Conservation (phyloP, 2,888 invertebrate species). For the Nudaria mundana region DNA sequence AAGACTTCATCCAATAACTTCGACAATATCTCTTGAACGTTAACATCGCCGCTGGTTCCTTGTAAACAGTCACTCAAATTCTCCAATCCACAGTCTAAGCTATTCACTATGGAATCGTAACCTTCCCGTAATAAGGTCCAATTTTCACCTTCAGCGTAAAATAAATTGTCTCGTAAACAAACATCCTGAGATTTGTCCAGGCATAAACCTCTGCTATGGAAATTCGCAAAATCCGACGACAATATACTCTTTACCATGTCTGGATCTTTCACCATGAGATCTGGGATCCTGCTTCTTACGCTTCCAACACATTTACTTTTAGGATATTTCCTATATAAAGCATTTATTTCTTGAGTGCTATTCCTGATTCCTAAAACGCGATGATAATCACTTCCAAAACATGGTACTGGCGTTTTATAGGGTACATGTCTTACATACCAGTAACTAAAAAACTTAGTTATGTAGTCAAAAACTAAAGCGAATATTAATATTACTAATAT, state of each 20-base stretch:
- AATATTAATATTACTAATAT: slow-evolving; percentile 53
- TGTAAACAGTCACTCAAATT: slow-evolving; percentile 73
- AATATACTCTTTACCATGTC: slow-evolving; percentile 67
- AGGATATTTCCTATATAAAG: slow-evolving; percentile 51
- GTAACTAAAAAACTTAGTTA: slow-evolving; percentile 74
- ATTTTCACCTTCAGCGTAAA: slow-evolving; percentile 73
- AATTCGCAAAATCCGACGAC: slow-evolving; percentile 72
- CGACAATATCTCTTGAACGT: slow-evolving; percentile 72
- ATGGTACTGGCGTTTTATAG: slow-evolving; percentile 59
- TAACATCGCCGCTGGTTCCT: slow-evolving; percentile 74
- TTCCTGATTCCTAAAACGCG: slow-evolving; percentile 58
- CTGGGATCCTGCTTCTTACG: slow-evolving; percentile 70
- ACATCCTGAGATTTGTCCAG: slow-evolving; percentile 78
- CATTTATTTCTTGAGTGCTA: slow-evolving; percentile 61
- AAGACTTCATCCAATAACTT: slow-evolving; percentile 73
- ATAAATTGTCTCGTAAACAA: slow-evolving; percentile 79
- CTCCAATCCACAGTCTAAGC: slow-evolving; percentile 51
- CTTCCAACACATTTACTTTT: slow-evolving; percentile 64
- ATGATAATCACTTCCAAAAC: slow-evolving; percentile 69
- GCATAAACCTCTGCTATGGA: slow-evolving; percentile 72
- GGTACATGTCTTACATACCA: slow-evolving; percentile 72
- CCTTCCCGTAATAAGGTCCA: slow-evolving; percentile 65
- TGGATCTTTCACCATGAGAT: slow-evolving; percentile 69
- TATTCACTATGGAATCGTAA: slow-evolving; percentile 62
- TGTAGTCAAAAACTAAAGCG: slow-evolving; percentile 67